A percentile compares a stretch with the other conserved stretches of the same genome.
These are phyloP conservation scores for Calcarius lapponicus DNA, from an alignment of 2,797 vertebrate genomes.

Conservation along the genomic window DNA sequence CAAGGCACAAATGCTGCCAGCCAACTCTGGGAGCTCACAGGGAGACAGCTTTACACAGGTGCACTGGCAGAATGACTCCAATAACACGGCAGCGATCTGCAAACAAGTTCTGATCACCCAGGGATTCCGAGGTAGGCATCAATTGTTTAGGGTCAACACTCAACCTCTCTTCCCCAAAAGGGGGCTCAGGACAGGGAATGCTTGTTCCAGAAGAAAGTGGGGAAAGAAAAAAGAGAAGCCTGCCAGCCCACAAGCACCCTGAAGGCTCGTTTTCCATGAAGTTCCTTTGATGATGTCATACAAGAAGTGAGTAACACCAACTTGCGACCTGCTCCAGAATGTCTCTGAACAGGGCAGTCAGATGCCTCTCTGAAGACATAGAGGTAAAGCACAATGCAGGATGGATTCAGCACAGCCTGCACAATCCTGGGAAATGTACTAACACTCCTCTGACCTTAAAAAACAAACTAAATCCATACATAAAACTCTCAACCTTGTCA, in stretches of 20 bases:
- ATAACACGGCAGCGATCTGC: rapidly evolving
- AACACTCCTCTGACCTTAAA: background rate
- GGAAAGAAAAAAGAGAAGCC: background rate
- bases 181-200: background rate
- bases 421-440: background rate
- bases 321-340: background rate
- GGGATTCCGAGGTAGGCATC: background rate
- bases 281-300: background rate
- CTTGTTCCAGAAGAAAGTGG: background rate
- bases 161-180: background rate
- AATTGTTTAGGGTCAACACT: background rate
- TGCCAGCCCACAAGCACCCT: background rate
- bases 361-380: background rate
- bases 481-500: background rate
- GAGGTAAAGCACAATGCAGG: background rate
- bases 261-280: background rate
- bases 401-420: background rate
- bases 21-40: background rate
- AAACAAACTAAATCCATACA: background rate
- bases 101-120: background rate
- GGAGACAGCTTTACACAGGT: background rate
- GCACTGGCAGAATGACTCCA: rapidly evolving
- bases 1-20: background rate
- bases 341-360: background rate
- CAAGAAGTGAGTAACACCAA: background rate